Conservation (phyloP, 2,797 vertebrate species). For the Furcifer pardalis region DNA sequence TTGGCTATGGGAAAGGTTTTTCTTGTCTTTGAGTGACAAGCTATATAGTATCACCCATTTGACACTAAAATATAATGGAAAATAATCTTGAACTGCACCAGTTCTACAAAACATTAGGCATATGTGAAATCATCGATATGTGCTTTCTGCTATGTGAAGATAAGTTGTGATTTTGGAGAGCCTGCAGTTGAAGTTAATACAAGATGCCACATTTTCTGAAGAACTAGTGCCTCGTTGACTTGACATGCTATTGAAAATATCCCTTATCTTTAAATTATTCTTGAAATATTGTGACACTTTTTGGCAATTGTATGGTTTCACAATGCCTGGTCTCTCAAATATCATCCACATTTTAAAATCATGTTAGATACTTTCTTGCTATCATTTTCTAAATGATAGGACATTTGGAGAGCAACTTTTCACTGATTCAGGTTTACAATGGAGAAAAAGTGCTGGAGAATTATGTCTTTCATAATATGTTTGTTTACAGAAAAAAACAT, state of each 20-base stretch:
- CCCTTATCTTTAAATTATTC: slow-evolving; percentile 34
- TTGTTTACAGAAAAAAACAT: background rate
- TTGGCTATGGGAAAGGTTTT: background rate
- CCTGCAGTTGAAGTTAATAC: slow-evolving; percentile 13
- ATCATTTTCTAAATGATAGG: background rate
- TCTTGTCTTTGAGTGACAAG: background rate
- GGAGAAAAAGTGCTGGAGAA: background rate
- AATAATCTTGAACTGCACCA: background rate
- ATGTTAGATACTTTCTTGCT: background rate
- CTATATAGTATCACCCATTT: background rate
- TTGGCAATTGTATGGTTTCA: slow-evolving; percentile 1
- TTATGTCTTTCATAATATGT: background rate
- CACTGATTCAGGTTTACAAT: background rate
- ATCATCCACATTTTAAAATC: background rate
- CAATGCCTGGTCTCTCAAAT: slow-evolving; percentile 14
- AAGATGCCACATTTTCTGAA: slow-evolving; percentile 26
- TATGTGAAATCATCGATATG: background rate
- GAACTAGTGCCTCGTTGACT: slow-evolving; percentile 2
- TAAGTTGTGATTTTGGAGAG: background rate
- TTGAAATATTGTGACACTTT: background rate
- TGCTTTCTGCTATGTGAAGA: background rate
- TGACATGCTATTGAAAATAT: background rate
- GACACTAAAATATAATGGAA: background rate
- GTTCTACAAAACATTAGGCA: background rate
- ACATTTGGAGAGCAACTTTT: background rate